Percentiles rank a stretch among this genome's conserved stretches.
Evolutionary conservation across 1,140 invertebrate species (phyloP).

Genomic region (Hyphantria cunea): DNA sequence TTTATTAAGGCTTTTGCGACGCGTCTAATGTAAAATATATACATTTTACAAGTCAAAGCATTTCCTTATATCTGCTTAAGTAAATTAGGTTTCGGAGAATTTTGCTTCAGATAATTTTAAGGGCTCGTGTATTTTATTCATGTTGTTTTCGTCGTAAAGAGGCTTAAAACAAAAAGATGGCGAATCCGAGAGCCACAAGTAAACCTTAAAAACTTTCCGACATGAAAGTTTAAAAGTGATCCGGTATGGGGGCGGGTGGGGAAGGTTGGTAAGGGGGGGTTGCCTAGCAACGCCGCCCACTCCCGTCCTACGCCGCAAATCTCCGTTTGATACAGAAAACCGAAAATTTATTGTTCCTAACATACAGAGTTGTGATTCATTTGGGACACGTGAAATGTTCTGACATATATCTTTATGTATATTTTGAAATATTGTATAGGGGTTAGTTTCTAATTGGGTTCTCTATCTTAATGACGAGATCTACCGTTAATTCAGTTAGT

Average conservation of each 20-base stretch:
- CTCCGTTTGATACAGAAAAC: constrained; percentile 62
- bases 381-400: constrained; percentile 10
- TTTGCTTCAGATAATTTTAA: constrained; percentile 17
- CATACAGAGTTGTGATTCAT: constrained; percentile 44
- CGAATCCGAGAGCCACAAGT: constrained; percentile 67
- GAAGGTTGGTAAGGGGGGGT: constrained; percentile 45
- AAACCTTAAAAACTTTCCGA: constrained; percentile 78
- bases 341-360: constrained; percentile 69
- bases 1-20: constrained; percentile 17
- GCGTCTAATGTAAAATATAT: constrained; percentile 13
- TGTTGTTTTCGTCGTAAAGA: constrained; percentile 45
- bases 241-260: constrained; percentile 40
- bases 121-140: constrained; percentile 23
- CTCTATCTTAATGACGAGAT: background rate
- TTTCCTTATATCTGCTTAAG: constrained; percentile 24
- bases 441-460: background rate
- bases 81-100: constrained; percentile 20
- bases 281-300: constrained; percentile 67
- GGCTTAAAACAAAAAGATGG: constrained; percentile 66
- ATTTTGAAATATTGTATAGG: background rate
- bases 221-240: constrained; percentile 81
- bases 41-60: constrained; percentile 26
- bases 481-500: background rate
- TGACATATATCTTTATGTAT: background rate
- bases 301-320: constrained; percentile 60